Conservation (phyloP, 2,888 invertebrate species). For the Laspeyria flexula region DNA sequence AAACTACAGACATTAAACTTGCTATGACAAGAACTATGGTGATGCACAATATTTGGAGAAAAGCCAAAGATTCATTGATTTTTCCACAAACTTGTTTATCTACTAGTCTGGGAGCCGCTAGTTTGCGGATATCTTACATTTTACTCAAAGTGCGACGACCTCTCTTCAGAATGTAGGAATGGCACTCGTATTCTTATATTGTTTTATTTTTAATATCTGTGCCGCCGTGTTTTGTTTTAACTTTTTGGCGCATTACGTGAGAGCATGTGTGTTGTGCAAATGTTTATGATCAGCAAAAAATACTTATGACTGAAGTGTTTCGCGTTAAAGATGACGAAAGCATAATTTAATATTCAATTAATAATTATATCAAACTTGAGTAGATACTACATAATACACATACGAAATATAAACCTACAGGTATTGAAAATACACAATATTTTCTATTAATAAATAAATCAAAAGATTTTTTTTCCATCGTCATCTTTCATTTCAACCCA, state of each 20-base stretch:
- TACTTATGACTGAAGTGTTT: neutral
- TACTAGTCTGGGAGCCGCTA: conserved; percentile 48
- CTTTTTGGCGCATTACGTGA: conserved; percentile 21
- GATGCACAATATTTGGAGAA: conserved; percentile 51
- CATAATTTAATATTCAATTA: no score
- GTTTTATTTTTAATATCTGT: conserved; percentile 29
- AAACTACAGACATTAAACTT: conserved; percentile 5
- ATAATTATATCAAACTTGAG: no score
- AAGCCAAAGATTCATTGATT: conserved; percentile 59
- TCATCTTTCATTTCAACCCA: no score
- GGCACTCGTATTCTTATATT: conserved; percentile 11
- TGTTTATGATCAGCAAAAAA: conserved; percentile 16
- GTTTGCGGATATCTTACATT: conserved; percentile 40
- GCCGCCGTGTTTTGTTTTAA: conserved; percentile 17
- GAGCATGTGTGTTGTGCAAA: conserved; percentile 12
- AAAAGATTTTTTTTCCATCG: no score
- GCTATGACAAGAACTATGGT: conserved; percentile 8
- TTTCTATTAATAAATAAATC: no score
- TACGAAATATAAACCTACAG: no score
- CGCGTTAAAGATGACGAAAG: neutral
- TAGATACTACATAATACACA: no score
- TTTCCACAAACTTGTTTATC: conserved; percentile 53
- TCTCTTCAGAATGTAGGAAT: conserved; percentile 24
- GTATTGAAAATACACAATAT: no score
- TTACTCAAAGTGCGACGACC: conserved; percentile 47